phyloP scores from a whole-genome alignment of 2,888 invertebrate species.

The Endomychus coccineus region DNA sequence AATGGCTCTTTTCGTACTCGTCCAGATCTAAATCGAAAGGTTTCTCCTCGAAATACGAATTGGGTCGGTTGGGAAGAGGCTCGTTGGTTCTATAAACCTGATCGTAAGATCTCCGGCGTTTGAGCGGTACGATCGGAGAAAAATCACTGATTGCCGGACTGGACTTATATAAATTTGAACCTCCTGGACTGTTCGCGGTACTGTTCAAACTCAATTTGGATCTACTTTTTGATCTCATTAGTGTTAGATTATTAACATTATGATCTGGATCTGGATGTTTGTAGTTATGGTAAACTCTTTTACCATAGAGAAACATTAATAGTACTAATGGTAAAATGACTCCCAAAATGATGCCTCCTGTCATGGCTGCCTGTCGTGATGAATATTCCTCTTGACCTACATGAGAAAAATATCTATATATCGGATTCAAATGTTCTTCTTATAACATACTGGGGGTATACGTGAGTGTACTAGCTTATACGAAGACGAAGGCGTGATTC shows the following conservation, averaged over 20 bases:
- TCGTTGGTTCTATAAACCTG: slow-evolving; percentile 78
- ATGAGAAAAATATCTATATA: slow-evolving; percentile 7
- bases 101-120: slow-evolving; percentile 70
- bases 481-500: too few relatives aligned
- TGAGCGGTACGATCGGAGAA: slow-evolving; percentile 27
- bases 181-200: slow-evolving; percentile 6
- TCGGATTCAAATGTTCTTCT: too few relatives aligned
- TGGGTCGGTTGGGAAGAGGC: slow-evolving; percentile 64
- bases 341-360: slow-evolving; percentile 69
- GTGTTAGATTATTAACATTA: slow-evolving; percentile 8
- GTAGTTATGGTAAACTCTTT: slow-evolving; percentile 31
- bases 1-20: slow-evolving; percentile 12
- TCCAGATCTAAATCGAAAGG: slow-evolving; percentile 60
- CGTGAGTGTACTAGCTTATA: too few relatives aligned
- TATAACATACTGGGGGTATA: too few relatives aligned
- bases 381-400: slow-evolving; percentile 75
- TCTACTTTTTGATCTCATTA: slow-evolving; percentile 12
- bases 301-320: slow-evolving; percentile 43
- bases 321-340: slow-evolving; percentile 69
- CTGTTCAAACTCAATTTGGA: slow-evolving; percentile 11
- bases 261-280: slow-evolving; percentile 10
- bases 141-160: slow-evolving; percentile 11
- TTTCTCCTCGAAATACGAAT: slow-evolving; percentile 73
- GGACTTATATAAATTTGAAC: slow-evolving; percentile 5
- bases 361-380: slow-evolving; percentile 65